Evolutionary conservation across 2,888 invertebrate genomes (phyloP).

Genomic region (Zygaena filipendulae): DNA sequence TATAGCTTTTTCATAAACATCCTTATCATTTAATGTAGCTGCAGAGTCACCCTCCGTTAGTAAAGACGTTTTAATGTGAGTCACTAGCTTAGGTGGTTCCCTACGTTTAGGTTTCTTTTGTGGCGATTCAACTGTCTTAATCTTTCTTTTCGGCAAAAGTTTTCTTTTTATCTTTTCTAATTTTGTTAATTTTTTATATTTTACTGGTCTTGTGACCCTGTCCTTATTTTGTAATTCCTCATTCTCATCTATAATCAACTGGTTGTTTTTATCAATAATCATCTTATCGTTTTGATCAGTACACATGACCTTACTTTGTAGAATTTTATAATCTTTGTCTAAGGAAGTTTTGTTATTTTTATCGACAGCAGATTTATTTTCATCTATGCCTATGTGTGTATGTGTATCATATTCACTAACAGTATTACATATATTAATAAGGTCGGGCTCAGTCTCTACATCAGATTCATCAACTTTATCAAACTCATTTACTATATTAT

Average conservation of each 20-base stretch:
- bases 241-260: constrained; percentile 2
- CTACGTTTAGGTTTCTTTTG: constrained; percentile 18
- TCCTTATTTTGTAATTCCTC: constrained; percentile 12
- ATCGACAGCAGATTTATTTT: not conserved
- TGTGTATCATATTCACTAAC: too few relatives aligned
- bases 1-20: constrained; percentile 40
- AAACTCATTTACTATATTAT: too few relatives aligned
- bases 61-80: constrained; percentile 14
- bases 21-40: constrained; percentile 28
- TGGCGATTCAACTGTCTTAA: constrained; percentile 20
- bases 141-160: constrained; percentile 38
- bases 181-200: constrained; percentile 29
- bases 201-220: too few relatives aligned
- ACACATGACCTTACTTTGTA: too few relatives aligned
- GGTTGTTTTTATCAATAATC: not conserved
- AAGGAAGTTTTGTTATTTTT: constrained; percentile 1
- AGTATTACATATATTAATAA: too few relatives aligned
- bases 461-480: too few relatives aligned
- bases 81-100: constrained; percentile 20
- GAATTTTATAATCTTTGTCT: too few relatives aligned
- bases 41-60: constrained; percentile 18
- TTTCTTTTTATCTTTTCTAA: constrained; percentile 34
- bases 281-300: too few relatives aligned
- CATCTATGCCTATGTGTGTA: too few relatives aligned
- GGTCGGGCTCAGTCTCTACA: too few relatives aligned